Percentiles rank a stretch among this genome's conserved stretches.
Conservation (phyloP, 1,140 invertebrate species). For the Piezodorus guildinii region DNA sequence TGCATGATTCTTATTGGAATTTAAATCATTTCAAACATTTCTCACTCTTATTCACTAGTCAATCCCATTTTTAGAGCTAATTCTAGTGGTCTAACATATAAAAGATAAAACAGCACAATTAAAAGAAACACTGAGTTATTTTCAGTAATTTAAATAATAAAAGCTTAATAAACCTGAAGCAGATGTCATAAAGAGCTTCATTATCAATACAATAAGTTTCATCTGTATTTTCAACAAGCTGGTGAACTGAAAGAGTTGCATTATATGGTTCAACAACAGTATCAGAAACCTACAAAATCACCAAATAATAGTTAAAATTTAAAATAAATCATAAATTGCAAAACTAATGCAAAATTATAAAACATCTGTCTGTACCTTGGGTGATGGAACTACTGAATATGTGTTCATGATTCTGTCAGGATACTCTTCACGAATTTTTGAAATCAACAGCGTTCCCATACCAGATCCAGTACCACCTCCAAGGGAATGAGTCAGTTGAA, state of each 20-base stretch:
- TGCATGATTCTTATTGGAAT: too few species aligned
- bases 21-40: too few species aligned
- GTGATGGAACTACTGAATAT: slow-evolving; percentile 82
- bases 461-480: slow-evolving; percentile 83
- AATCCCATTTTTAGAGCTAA: too few species aligned
- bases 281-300: slow-evolving; percentile 38
- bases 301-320: slow-evolving; percentile 38
- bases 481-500: slow-evolving; percentile 71
- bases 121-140: too few species aligned
- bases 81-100: too few species aligned
- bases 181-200: slow-evolving; percentile 38
- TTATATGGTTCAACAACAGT: slow-evolving; percentile 71
- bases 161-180: slow-evolving; percentile 33
- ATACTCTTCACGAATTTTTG: slow-evolving; percentile 76
- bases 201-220: slow-evolving; percentile 84
- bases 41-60: too few species aligned
- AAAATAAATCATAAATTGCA: too few species aligned
- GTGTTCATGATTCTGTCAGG: slow-evolving; percentile 89
- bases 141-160: too few species aligned
- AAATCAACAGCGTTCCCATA: slow-evolving; percentile 75
- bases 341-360: background rate
- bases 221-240: slow-evolving; percentile 79
- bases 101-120: too few species aligned
- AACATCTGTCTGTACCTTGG: slow-evolving; percentile 48
- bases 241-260: slow-evolving; percentile 63